Conservation (phyloP, 2,888 invertebrate genomes). For the Orthonevra nobilis region DNA sequence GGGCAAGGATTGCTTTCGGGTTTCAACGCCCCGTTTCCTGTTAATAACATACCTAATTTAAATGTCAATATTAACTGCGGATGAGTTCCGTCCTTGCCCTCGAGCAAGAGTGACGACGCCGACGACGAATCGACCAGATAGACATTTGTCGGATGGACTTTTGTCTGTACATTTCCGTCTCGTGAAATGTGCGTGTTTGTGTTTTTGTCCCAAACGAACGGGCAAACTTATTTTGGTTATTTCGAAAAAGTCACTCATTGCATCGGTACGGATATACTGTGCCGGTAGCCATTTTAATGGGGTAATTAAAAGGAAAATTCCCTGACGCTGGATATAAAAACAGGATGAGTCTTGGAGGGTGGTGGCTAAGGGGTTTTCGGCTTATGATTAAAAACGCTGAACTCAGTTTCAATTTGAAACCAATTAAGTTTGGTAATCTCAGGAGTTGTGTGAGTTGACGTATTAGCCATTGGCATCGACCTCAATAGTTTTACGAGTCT, state of each 20-base stretch:
- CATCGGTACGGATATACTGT: too few species aligned
- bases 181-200: conserved; percentile 27
- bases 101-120: background rate
- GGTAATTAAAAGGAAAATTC: conserved; percentile 69
- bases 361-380: background rate
- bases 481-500: conserved; percentile 35
- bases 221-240: conserved; percentile 52
- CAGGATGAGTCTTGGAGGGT: conserved; percentile 10
- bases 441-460: conserved; percentile 57
- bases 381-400: conserved; percentile 54
- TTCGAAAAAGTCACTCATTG: conserved; percentile 55
- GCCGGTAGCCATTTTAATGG: conserved; percentile 60
- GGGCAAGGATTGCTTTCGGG: conserved; percentile 10
- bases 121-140: conserved; percentile 22
- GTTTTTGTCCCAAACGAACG: conserved; percentile 1
- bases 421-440: conserved; percentile 71
- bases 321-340: conserved; percentile 52
- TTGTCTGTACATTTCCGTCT: conserved; percentile 62
- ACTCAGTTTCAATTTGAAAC: conserved; percentile 72
- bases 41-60: conserved; percentile 74
- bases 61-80: conserved; percentile 75
- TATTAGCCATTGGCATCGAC: conserved; percentile 26
- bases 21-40: conserved; percentile 30
- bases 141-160: conserved; percentile 44
- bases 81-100: conserved; percentile 42